Conservation (phyloP, 2,888 invertebrate genomes). For the Cerceris ruficornis region DNA sequence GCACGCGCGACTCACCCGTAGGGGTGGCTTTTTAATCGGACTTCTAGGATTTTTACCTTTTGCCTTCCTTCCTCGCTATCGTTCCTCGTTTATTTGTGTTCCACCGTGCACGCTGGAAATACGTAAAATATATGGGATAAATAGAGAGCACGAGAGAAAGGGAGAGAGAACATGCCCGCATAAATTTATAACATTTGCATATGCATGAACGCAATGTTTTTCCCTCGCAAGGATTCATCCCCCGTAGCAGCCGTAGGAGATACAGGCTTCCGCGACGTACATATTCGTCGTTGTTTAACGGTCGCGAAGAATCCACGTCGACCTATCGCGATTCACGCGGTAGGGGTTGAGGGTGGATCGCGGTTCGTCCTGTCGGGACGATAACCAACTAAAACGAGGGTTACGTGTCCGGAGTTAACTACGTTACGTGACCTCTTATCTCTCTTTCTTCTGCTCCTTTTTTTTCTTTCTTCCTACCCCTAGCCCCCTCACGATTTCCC, state of each 20-base stretch:
- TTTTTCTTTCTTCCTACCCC: not conserved
- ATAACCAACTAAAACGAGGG: conserved; percentile 10
- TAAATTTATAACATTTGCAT: conserved; percentile 49
- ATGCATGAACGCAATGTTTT: conserved; percentile 44
- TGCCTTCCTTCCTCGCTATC: not conserved
- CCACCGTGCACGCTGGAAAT: conserved; percentile 22
- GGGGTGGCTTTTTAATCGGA: not conserved
- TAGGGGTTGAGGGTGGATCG: conserved; percentile 2
- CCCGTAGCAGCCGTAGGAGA: conserved; percentile 31
- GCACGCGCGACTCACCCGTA: too few relatives aligned
- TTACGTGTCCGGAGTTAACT: conserved; percentile 19
- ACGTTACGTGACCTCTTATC: conserved; percentile 5
- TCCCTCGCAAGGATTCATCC: conserved; percentile 30
- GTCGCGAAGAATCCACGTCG: conserved; percentile 20
- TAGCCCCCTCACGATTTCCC: not conserved
- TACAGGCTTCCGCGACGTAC: conserved; percentile 35
- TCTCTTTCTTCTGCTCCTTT: too few relatives aligned
- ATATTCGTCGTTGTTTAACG: conserved; percentile 32
- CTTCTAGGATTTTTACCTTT: conserved; percentile 4
- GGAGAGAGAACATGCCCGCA: conserved; percentile 1
- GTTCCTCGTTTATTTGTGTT: not conserved
- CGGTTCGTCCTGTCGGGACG: conserved; percentile 7
- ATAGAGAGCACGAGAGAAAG: not conserved
- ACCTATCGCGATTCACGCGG: conserved; percentile 9
- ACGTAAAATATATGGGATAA: conserved; percentile 47